Conservation (phyloP, 1,140 invertebrate genomes). For the Philopotamus ludificatus region DNA sequence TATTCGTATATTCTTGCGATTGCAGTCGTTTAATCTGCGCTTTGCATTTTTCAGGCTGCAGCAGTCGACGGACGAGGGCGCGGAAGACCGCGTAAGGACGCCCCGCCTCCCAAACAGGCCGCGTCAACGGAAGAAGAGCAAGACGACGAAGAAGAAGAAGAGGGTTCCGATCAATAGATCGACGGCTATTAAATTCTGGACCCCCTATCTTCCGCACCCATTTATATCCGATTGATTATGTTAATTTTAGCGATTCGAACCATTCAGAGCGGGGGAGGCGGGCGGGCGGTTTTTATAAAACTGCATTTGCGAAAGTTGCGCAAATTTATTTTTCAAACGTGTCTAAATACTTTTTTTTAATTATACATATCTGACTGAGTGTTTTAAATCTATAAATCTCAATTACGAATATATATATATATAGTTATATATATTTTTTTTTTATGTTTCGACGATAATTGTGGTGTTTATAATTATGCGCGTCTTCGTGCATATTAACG, state of each 20-base stretch:
- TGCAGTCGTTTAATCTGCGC: background rate
- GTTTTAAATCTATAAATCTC: slow-evolving; percentile 1
- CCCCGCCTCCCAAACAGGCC: slow-evolving; percentile 52
- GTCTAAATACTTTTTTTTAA: slow-evolving; percentile 4
- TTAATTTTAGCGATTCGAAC: slow-evolving; percentile 14
- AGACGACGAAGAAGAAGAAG: slow-evolving; percentile 55
- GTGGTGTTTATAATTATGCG: too few relatives aligned
- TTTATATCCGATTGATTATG: slow-evolving; percentile 14
- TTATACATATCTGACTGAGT: slow-evolving; percentile 11
- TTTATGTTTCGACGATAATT: too few relatives aligned
- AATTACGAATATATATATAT: too few relatives aligned
- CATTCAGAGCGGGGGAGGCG: too few relatives aligned
- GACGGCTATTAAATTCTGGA: slow-evolving; percentile 1
- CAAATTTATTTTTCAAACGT: too few relatives aligned
- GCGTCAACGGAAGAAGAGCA: slow-evolving; percentile 54
- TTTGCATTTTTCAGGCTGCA: slow-evolving; percentile 25
- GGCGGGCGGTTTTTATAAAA: background rate
- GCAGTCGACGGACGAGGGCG: slow-evolving; percentile 51
- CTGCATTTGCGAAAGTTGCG: slow-evolving; percentile 16
- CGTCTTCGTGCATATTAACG: too few relatives aligned
- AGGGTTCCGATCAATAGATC: slow-evolving; percentile 55
- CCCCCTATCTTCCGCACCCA: slow-evolving; percentile 19
- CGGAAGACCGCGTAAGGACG: slow-evolving; percentile 54
- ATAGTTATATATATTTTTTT: too few relatives aligned
- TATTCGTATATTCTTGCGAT: too few relatives aligned